phyloP scores from a whole-genome alignment of 2,797 vertebrate genomes.

The Ceryle rudis region DNA sequence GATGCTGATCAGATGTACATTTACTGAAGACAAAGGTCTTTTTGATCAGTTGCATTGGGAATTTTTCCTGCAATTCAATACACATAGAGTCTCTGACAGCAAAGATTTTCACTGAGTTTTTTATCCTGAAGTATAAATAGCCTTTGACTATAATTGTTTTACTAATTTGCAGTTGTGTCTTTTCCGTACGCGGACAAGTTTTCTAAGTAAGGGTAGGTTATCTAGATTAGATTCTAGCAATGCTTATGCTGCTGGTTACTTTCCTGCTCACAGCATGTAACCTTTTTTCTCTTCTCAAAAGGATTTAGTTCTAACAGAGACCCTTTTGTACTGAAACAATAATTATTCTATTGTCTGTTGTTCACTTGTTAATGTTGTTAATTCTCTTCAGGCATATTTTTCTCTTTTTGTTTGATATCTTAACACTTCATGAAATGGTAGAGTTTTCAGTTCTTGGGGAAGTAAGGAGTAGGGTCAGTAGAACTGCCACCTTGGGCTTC shows the following conservation, averaged over 20 bases:
- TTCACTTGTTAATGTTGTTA: constrained; percentile 5
- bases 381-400: constrained; percentile 20
- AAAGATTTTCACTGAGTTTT: not conserved
- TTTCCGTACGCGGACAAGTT: not conserved
- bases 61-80: constrained; percentile 9
- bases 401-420: not conserved
- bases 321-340: not conserved
- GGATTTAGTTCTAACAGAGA: not conserved
- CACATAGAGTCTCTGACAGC: too few relatives aligned
- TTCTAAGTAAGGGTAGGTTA: not conserved
- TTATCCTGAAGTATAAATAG: not conserved
- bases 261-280: not conserved
- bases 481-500: too few relatives aligned
- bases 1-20: not conserved
- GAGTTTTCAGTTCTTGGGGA: not conserved
- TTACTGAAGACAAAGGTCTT: not conserved
- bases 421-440: not conserved
- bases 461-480: too few relatives aligned
- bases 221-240: not conserved
- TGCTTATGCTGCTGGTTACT: not conserved
- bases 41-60: not conserved
- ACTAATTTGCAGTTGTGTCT: not conserved
- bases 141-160: not conserved
- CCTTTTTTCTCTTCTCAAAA: not conserved
- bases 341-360: not conserved